Evolutionary conservation across 2,797 vertebrate genomes (phyloP).

Genomic region (Gymnoscopelus braueri): DNA sequence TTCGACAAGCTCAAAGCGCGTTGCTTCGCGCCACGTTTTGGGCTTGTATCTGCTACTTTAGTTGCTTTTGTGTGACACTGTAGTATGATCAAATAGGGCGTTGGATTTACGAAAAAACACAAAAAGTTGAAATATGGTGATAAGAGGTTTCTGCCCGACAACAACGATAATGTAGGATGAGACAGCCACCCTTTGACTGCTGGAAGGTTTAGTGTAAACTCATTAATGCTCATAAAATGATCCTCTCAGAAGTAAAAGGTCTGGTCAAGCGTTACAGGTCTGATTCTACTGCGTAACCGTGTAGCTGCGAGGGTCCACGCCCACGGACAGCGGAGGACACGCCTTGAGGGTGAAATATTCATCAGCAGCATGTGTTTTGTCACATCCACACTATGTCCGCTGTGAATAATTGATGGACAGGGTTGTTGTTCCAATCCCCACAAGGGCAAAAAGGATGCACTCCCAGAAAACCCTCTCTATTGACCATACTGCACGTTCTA

Average conservation of each 20-base stretch:
- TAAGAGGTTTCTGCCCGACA: too few species aligned
- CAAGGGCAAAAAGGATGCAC: constrained; percentile 50
- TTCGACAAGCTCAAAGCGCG: too few species aligned
- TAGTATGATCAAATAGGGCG: too few species aligned
- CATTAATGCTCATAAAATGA: constrained; percentile 38
- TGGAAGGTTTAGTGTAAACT: constrained; percentile 42
- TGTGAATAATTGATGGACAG: constrained; percentile 78
- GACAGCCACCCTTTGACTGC: constrained; percentile 63
- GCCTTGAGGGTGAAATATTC: constrained; percentile 68
- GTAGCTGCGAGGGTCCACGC: too few species aligned
- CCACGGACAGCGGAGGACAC: too few species aligned
- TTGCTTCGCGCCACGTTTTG: too few species aligned
- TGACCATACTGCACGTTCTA: constrained; percentile 1
- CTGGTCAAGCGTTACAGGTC: constrained; percentile 34
- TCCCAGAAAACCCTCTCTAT: constrained; percentile 49
- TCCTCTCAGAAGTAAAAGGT: constrained; percentile 38
- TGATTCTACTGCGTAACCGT: too few species aligned
- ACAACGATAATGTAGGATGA: constrained; percentile 64
- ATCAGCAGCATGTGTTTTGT: constrained; percentile 76
- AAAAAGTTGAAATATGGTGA: too few species aligned
- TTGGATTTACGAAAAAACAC: too few species aligned
- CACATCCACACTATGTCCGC: constrained; percentile 64
- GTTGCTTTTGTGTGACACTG: too few species aligned
- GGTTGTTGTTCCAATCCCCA: constrained; percentile 65
- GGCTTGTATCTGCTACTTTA: too few species aligned